phyloP scores from a whole-genome alignment of 2,113 vertebrate species.

The Elephantulus edwardii region DNA sequence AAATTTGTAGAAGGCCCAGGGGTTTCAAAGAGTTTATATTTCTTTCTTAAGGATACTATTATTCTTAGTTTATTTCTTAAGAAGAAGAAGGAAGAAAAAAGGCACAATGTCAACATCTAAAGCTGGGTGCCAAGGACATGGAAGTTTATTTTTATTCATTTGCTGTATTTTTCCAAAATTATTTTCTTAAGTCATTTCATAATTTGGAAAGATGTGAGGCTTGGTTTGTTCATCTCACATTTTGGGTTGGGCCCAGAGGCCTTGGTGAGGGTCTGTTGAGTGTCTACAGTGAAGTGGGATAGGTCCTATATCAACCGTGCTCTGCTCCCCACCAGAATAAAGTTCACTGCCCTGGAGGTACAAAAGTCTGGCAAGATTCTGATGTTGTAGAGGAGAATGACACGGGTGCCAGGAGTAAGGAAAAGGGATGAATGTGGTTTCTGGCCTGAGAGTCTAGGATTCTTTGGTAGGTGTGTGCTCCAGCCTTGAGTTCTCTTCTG shows the following conservation, averaged over 20 bases:
- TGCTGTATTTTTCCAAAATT: slow-evolving; percentile 24
- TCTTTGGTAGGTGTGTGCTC: background rate
- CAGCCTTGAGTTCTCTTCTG: background rate
- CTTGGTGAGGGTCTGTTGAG: background rate
- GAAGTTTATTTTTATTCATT: slow-evolving; percentile 3
- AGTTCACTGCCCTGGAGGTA: background rate
- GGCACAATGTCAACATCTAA: background rate
- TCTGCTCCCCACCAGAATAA: background rate
- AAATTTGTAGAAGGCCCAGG: background rate
- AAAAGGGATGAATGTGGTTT: background rate
- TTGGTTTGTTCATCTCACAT: background rate
- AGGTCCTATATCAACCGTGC: background rate
- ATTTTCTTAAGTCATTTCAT: slow-evolving; percentile 49
- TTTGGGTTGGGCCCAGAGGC: background rate
- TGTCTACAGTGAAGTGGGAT: background rate
- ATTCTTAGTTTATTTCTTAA: slow-evolving; percentile 4
- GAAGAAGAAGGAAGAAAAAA: slow-evolving; percentile 15
- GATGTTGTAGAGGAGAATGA: background rate
- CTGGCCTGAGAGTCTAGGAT: background rate
- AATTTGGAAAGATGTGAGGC: slow-evolving; percentile 35
- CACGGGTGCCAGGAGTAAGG: background rate
- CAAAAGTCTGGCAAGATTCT: background rate
- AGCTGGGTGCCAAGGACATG: background rate
- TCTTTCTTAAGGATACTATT: too few species aligned
- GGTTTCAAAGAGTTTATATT: background rate